Evolutionary conservation across 2,797 vertebrate species (phyloP).

Genomic region (Dendrocincla tyrannina): DNA sequence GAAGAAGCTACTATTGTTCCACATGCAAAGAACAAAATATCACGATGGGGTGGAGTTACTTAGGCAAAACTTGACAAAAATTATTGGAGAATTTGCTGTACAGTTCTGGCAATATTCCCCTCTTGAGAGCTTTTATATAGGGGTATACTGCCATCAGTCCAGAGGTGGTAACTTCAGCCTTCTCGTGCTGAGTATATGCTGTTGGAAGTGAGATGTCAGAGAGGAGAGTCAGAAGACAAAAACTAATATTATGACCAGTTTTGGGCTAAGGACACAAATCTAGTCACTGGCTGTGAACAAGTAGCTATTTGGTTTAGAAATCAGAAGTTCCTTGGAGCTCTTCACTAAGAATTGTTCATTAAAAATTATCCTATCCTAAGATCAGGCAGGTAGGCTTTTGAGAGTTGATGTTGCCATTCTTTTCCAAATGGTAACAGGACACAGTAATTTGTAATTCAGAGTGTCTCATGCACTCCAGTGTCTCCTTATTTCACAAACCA

Average conservation of each 20-base stretch:
- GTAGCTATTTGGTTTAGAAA: not conserved
- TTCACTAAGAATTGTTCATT: not conserved
- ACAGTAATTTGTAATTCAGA: not conserved
- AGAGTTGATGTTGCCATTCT: not conserved
- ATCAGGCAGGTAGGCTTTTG: not conserved
- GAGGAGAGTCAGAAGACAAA: not conserved
- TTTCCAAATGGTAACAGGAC: not conserved
- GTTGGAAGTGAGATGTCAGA: not conserved
- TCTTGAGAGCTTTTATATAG: not conserved
- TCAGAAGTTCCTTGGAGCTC: not conserved
- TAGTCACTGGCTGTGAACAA: not conserved
- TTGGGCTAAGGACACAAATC: not conserved
- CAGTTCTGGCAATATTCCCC: not conserved
- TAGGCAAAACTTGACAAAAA: not conserved
- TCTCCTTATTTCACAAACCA: not conserved
- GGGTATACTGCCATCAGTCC: not conserved
- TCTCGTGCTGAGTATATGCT: not conserved
- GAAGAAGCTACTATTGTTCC: not conserved
- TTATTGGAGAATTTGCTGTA: not conserved
- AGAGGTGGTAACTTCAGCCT: not conserved
- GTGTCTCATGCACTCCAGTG: not conserved
- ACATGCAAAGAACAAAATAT: not conserved
- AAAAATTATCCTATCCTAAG: not conserved
- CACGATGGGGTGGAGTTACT: not conserved
- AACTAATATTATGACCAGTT: not conserved